Evolutionary conservation across 2,113 vertebrate species (phyloP), one percentile per base, ranked within the genome.

Genomic region (Phoenicopterus ruber): DNA sequence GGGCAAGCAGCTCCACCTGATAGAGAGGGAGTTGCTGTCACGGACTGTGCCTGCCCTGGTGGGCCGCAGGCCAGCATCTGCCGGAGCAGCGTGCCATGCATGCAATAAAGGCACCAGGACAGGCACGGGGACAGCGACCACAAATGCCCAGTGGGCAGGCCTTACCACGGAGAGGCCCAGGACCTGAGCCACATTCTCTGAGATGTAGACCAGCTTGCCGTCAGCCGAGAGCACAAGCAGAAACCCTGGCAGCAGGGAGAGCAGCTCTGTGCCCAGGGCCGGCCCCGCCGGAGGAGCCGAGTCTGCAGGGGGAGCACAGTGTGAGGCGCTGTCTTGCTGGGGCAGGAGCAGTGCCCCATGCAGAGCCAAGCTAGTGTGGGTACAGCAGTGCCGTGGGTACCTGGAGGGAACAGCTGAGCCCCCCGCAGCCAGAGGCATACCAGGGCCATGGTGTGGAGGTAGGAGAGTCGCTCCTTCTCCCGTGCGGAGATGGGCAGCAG

Each of bases 371-470:
- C 13, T 4, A 7, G 31, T 0, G 1, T 4, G 24, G 10, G 40
- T 17, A 8, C 42, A 2, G 71, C 29, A 11, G 66, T 12, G 29
- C 74, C 9, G 3, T 2, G 16, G n/a, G 90, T 97, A 97, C 97
- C 97, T 95, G 95, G 61, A 65, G 89, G 86, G 86, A 98, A 98
- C 3, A 98, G 90, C 80, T 96, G 96, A 42, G 97, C 97, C 77
- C 98, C 98, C 74, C 98, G 97, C 95, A 99, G 97, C 90, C 79
- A 98, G 50, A 98, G 97, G 91, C 98, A 99, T 96, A 99, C 98
- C 86, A 98, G 92, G 5, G 98, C 97, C 99, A 99, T 99, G 92
- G 98, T 98, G 97, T 98, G 99, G 25, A 99, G 98, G 96, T 99
- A 99, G 18, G 98, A 99, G 38, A 99, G 98, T 1, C 98, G 98